Evolutionary conservation across 2,113 vertebrate species (phyloP), one percentile per base, ranked within the genome.

Genomic region (Sinosuthora webbiana): DNA sequence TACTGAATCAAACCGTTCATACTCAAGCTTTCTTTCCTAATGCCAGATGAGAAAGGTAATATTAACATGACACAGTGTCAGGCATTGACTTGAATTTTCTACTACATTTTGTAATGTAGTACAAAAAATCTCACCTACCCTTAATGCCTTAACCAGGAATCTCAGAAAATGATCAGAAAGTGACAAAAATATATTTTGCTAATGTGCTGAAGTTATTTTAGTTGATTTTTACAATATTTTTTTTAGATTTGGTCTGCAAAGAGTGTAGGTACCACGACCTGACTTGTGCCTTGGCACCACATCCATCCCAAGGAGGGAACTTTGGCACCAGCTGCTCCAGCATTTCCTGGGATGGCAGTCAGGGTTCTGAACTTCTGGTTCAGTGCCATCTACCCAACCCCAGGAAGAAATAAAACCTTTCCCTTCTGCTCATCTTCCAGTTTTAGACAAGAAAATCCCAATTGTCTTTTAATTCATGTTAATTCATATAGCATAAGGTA

Each of bases 231-330:
- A 18, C 3, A 20, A 15, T 6, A 44, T 0, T 10, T 11, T 60
- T 47, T 76, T 52, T 31, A 77, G 33, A 83, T 57, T 83, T 80
- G 55, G 19, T 25, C 28, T 90, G 37, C n/a, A 65, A 5, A 27
- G 49, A 74, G 50, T 2, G 0, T 7, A 22, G 31, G 63, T 60
- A 41, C 49, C 2, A 0, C 31, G 33, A 56, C 4, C 23, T 6
- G 33, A 28, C 59, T 14, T 18, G 13, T 57, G 39, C 27, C 7
- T 7, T 67, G 49, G 73, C 60, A 92, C 47, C 7, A 5, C 35
- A 37, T 1, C 31, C 30, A 30, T 16, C 35, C 50, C 6, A 13
- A 62, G 50, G 39, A 83, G 25, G 92, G 14, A 39, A 45, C n/a
- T 65, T 39, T 3, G 81, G 84, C 69, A 56, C 13, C 31, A 10